A percentile compares a stretch with the other conserved stretches of the same genome.
phyloP scores from a whole-genome alignment of 2,113 vertebrate species.

The Gnathonemus longibarbis region DNA sequence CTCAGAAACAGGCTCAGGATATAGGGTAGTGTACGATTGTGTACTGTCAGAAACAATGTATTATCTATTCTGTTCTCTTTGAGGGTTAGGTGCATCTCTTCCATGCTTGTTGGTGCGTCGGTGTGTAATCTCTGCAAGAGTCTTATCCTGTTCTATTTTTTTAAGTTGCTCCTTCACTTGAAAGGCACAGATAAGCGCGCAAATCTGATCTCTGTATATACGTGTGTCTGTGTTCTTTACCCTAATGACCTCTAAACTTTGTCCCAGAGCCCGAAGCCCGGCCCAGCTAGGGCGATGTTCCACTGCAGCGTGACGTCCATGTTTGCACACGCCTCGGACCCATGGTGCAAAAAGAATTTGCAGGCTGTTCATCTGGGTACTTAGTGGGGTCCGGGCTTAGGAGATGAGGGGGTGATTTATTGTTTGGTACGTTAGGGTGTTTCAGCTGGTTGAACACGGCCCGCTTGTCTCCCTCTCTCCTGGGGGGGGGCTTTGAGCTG shows the following conservation, averaged over 20 bases:
- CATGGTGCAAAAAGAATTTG: neutral
- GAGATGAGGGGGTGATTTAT: conserved; percentile 4
- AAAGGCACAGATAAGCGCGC: neutral
- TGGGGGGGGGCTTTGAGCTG: neutral
- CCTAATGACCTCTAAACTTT: neutral
- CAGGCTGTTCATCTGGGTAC: neutral
- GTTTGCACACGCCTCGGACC: neutral
- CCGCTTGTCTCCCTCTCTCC: neutral
- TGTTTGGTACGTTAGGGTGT: neutral
- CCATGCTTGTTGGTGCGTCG: neutral
- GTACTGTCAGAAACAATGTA: neutral
- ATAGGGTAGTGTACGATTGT: neutral
- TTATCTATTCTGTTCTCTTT: neutral
- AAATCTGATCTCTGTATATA: neutral
- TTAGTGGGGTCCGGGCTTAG: neutral
- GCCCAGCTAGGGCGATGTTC: neutral
- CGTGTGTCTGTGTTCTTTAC: neutral
- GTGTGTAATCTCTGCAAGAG: neutral
- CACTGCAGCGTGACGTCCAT: neutral
- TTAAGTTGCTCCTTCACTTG: neutral
- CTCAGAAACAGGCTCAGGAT: neutral
- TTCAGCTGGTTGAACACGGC: neutral
- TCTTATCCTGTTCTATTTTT: neutral
- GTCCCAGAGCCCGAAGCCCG: neutral
- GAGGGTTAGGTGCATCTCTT: neutral